Percentiles rank a stretch among this genome's conserved stretches.
These are phyloP conservation scores for Diplazon laetatorius DNA, from an alignment of 2,888 invertebrate species.

Conservation along the genomic window DNA sequence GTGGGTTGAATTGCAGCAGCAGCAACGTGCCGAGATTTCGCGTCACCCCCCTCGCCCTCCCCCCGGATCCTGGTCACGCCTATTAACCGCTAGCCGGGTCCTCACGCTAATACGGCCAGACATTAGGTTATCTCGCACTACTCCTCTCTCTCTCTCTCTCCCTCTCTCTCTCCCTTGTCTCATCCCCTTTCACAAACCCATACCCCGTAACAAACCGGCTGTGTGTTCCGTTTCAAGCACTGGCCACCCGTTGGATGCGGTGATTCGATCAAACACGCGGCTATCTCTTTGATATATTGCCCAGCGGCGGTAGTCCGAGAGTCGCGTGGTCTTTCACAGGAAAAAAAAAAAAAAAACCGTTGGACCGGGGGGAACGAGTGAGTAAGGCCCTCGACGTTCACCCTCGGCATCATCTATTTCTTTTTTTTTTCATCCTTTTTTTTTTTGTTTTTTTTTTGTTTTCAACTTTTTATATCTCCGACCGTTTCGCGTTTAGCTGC, in stretches of 20 bases:
- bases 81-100: slow-evolving; percentile 59
- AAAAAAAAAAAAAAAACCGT: too few species aligned
- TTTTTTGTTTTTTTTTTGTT: slow-evolving; percentile 38
- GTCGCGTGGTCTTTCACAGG: slow-evolving; percentile 63
- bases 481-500: not conserved
- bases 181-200: slow-evolving; percentile 27
- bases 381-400: slow-evolving; percentile 22
- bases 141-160: slow-evolving; percentile 10
- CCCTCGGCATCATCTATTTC: slow-evolving; percentile 4
- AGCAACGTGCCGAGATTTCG: slow-evolving; percentile 53
- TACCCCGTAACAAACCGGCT: slow-evolving; percentile 37
- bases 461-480: slow-evolving; percentile 14
- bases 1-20: slow-evolving; percentile 11
- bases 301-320: slow-evolving; percentile 39
- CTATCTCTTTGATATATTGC: slow-evolving; percentile 76
- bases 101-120: slow-evolving; percentile 75
- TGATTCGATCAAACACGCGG: slow-evolving; percentile 73
- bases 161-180: slow-evolving; percentile 6
- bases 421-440: slow-evolving; percentile 37
- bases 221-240: slow-evolving; percentile 47
- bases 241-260: slow-evolving; percentile 55
- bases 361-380: not conserved
- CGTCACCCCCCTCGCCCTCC: not conserved
- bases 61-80: slow-evolving; percentile 52
- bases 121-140: slow-evolving; percentile 77